Conservation (phyloP, 2,888 invertebrate species). For the Tipula lateralis region DNA sequence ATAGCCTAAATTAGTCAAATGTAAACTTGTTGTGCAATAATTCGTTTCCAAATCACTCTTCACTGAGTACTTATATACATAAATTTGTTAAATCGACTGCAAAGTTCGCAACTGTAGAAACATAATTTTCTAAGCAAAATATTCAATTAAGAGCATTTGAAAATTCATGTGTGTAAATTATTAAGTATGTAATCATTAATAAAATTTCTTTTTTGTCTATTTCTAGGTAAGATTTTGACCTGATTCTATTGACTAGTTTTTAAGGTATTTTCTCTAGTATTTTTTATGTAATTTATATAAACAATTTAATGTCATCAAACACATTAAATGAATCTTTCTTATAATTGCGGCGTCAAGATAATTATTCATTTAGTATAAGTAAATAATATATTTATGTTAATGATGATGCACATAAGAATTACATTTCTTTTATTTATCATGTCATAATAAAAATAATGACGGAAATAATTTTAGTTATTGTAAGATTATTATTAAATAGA, state of each 20-base stretch:
- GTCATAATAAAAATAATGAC: slow-evolving; percentile 1
- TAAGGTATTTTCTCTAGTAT: not conserved
- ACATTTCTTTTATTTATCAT: not conserved
- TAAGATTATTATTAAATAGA: not conserved
- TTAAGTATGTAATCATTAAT: not conserved
- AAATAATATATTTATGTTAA: slow-evolving; percentile 24
- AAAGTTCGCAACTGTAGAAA: not conserved
- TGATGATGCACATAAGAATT: not conserved
- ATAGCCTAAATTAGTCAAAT: not conserved
- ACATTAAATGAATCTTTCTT: not conserved
- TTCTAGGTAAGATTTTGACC: slow-evolving; percentile 14
- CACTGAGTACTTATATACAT: not conserved
- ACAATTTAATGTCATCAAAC: slow-evolving; percentile 19
- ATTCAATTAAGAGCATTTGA: not conserved
- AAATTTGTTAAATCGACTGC: not conserved
- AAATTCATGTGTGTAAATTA: not conserved
- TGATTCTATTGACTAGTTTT: slow-evolving; percentile 19
- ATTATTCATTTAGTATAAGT: not conserved
- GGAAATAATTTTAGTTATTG: not conserved
- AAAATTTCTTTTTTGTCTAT: not conserved
- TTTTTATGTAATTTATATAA: not conserved
- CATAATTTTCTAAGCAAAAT: not conserved
- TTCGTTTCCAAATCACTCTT: not conserved
- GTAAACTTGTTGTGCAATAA: not conserved
- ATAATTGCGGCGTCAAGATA: not conserved